Evolutionary conservation across 2,888 invertebrate genomes (phyloP), one percentile per base, ranked within the genome.

Genomic region (Cecidostiba fungosa): DNA sequence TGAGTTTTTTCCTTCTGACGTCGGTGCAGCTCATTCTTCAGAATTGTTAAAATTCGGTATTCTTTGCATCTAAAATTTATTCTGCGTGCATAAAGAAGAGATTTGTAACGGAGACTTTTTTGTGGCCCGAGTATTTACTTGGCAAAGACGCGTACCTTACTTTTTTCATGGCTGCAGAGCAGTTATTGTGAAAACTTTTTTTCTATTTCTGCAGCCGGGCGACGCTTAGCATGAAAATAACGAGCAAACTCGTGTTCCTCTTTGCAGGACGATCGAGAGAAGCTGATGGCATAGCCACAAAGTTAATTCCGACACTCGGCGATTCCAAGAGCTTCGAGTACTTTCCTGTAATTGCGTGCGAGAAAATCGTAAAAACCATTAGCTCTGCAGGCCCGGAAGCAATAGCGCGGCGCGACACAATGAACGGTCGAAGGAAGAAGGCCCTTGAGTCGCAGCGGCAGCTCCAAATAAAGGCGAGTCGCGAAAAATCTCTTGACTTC

Each of bases 401-500:
- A 66, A 14, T 66, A 66, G 72, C n/a, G 19, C 39, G n/a, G 59
- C 50, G 10, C 66, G 69, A 70, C 77, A 62, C 73, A 70, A 72
- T 50, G n/a, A 66, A n/a, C 70, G 29, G 36, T 26, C 32, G 72
- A 14, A 84, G 81, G 79, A 85, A 84, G 82, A 70, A 82, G 82
- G 70, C 66, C 74, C 86, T 86, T 50, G 77, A 84, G 32, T 59
- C 29, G 23, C 29, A 54, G 36, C n/a, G n/a, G 72, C 19, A 16
- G 73, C 54, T 32, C 32, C 77, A 32, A 77, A 76, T 69, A 81
- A 66, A 85, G 39, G 70, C 73, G 82, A 78, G 70, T 86, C 78
- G 86, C 84, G 84, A 86, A 86, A 86, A 85, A 79, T 77, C 84
- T 76, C 86, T 84, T 26, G 80, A 79, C 84, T 85, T 82, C 85